These are phyloP conservation scores for Tuberolachnus salignus DNA, from an alignment of 2,888 invertebrate species.

Conservation along the genomic window DNA sequence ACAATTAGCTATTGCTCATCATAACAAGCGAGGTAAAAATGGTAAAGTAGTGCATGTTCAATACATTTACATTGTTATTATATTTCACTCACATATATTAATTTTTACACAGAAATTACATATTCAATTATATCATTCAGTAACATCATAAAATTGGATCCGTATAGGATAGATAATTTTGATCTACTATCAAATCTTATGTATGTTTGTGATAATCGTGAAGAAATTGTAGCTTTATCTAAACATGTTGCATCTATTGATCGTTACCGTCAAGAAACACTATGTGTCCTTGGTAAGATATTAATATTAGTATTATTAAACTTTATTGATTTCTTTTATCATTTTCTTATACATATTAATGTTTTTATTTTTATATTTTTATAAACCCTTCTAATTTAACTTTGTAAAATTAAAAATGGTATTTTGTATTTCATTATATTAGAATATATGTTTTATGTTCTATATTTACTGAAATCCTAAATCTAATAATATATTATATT, in stretches of 20 bases:
- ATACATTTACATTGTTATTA: constrained; percentile 4
- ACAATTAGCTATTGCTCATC: constrained; percentile 90
- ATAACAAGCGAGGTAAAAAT: constrained; percentile 81
- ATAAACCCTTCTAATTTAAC: too few species aligned
- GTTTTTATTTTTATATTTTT: too few species aligned
- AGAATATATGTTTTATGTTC: too few species aligned
- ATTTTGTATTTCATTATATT: too few species aligned
- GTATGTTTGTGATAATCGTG: constrained; percentile 90
- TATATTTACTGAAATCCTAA: too few species aligned
- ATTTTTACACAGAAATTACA: constrained; percentile 49
- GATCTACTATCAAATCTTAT: constrained; percentile 95
- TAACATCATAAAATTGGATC: constrained; percentile 72
- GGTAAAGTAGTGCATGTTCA: constrained; percentile 1
- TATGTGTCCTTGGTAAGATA: constrained; percentile 88
- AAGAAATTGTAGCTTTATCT: constrained; percentile 90
- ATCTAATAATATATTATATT: too few species aligned
- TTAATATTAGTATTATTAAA: not conserved
- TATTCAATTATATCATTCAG: constrained; percentile 49
- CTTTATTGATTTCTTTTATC: too few species aligned
- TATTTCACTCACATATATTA: constrained; percentile 22
- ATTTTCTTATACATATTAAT: too few species aligned
- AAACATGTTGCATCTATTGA: constrained; percentile 93
- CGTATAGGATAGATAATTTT: constrained; percentile 92
- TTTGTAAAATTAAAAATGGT: too few species aligned
- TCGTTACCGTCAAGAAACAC: constrained; percentile 96